These are phyloP conservation scores for Numida meleagris DNA, from an alignment of 2,113 vertebrate genomes.

Conservation along the genomic window DNA sequence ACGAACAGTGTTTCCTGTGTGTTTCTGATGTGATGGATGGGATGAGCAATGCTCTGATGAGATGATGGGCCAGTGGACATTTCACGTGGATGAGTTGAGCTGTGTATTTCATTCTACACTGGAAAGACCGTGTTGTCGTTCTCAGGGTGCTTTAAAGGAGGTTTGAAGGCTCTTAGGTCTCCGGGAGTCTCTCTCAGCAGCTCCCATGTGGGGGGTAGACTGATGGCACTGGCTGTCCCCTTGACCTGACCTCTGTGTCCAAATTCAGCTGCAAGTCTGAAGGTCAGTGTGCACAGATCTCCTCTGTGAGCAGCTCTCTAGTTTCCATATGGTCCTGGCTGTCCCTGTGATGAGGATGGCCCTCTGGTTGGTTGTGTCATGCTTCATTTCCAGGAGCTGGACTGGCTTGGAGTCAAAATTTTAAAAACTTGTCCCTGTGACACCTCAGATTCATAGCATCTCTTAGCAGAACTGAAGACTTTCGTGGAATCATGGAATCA, in stretches of 20 bases:
- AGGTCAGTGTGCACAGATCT: too few species aligned
- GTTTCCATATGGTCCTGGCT: background rate
- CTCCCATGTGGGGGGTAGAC: too few species aligned
- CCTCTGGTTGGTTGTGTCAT: background rate
- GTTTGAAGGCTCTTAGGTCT: background rate
- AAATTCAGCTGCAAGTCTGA: too few species aligned
- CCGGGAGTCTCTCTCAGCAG: background rate
- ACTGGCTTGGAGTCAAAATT: too few species aligned
- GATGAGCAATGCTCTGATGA: accelerated
- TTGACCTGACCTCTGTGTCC: too few species aligned
- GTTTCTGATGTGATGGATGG: background rate
- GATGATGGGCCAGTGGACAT: accelerated
- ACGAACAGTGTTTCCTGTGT: background rate
- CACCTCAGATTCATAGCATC: background rate
- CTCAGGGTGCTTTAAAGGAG: background rate
- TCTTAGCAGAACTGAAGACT: background rate
- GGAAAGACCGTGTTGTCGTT: accelerated
- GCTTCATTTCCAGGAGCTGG: too few species aligned
- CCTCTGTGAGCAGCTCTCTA: background rate
- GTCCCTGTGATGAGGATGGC: background rate
- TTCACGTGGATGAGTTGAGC: background rate
- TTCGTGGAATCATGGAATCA: background rate
- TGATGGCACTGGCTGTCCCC: too few species aligned
- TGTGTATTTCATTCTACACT: background rate
- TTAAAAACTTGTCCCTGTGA: background rate